A percentile compares a stretch with the other conserved stretches of the same genome.
These are phyloP conservation scores for Pagrus major DNA, from an alignment of 2,113 vertebrate genomes.

Conservation along the genomic window DNA sequence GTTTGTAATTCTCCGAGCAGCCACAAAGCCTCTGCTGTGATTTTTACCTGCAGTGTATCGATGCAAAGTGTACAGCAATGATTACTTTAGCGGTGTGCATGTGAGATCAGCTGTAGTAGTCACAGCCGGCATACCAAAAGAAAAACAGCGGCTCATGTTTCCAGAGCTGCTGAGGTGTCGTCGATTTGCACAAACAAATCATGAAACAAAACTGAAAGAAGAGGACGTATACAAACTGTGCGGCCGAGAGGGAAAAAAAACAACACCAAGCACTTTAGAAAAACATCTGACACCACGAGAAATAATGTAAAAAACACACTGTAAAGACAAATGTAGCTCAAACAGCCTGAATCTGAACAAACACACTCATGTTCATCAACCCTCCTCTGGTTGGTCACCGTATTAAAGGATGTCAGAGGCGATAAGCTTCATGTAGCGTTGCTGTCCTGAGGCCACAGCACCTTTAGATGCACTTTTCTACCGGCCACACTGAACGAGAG, in stretches of 20 bases:
- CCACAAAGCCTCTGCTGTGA: slow-evolving; percentile 35
- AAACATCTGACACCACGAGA: background rate
- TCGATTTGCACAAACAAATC: slow-evolving; percentile 74
- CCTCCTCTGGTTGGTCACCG: background rate
- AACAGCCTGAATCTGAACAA: slow-evolving; percentile 36
- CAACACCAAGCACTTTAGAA: background rate
- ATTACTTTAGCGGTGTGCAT: slow-evolving; percentile 54
- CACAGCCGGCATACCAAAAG: slow-evolving; percentile 31
- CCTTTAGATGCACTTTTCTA: slow-evolving; percentile 66
- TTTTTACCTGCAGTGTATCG: slow-evolving; percentile 48
- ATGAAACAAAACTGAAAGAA: slow-evolving; percentile 35
- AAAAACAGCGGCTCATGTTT: slow-evolving; percentile 68
- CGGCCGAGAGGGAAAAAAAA: background rate
- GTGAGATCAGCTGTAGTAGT: slow-evolving; percentile 41
- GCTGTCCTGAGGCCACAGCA: slow-evolving; percentile 73
- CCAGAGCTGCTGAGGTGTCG: slow-evolving; percentile 32
- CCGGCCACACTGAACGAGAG: slow-evolving; percentile 60
- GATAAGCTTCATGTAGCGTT: slow-evolving; percentile 58
- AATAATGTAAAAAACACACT: accelerated
- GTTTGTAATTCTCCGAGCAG: background rate
- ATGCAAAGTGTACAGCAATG: slow-evolving; percentile 73
- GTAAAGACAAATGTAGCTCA: slow-evolving; percentile 11
- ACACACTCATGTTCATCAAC: slow-evolving; percentile 23
- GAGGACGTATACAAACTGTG: slow-evolving; percentile 37
- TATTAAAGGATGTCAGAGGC: slow-evolving; percentile 61